A percentile compares a stretch with the other conserved stretches of the same genome.
phyloP scores from a whole-genome alignment of 2,797 vertebrate genomes.

The Falco novaeseelandiae region DNA sequence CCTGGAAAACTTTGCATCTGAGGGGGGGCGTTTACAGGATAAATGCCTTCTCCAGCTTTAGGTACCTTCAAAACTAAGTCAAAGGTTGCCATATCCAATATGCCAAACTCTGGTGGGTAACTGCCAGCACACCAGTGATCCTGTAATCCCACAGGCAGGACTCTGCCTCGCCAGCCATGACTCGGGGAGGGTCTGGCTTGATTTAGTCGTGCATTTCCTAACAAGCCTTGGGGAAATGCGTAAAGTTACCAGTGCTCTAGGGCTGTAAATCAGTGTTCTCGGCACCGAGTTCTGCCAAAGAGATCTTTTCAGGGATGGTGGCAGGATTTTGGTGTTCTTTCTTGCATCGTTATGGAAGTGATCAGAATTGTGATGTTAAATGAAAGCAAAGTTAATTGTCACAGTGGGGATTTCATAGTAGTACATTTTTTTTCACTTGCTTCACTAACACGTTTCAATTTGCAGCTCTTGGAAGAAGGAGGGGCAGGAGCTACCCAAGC shows the following conservation, averaged over 20 bases:
- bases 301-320: background rate
- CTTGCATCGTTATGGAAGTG: background rate
- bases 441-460: background rate
- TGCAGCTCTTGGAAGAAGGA: background rate
- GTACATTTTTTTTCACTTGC: background rate
- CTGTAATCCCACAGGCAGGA: background rate
- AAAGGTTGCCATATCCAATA: background rate
- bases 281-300: background rate
- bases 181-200: background rate
- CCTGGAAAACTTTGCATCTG: background rate
- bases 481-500: background rate
- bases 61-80: background rate
- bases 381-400: background rate
- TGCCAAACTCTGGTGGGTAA: background rate
- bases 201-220: background rate
- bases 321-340: background rate
- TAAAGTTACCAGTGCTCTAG: background rate
- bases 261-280: background rate
- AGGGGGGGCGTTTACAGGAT: background rate
- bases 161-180: background rate
- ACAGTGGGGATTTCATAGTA: background rate
- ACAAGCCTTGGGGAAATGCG: background rate
- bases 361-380: background rate
- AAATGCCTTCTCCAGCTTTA: constrained; percentile 14
- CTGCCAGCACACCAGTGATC: background rate